Evolutionary conservation across 2,888 invertebrate species (phyloP), one percentile per base, ranked within the genome.

Genomic region (Papilio demoleus): DNA sequence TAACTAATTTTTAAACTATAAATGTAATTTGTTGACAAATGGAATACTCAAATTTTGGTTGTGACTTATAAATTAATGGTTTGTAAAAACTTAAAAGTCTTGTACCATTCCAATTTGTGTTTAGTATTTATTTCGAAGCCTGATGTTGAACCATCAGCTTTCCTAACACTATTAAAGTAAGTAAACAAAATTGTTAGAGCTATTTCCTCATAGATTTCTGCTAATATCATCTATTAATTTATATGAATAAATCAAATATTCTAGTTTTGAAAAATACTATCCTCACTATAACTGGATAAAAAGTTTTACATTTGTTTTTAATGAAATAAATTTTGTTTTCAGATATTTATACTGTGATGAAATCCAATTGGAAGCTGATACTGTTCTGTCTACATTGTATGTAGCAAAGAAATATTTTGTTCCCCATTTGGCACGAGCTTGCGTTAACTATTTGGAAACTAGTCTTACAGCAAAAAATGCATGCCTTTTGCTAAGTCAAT

Each of bases 301-400:
- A n/a, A n/a, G n/a, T n/a, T n/a, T n/a, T n/a, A n/a, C n/a, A n/a
- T n/a, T n/a, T n/a, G n/a, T n/a, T n/a, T n/a, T n/a, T 62, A 36
- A 42, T 14, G 62, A 58, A 47, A 66, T 66, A n/a, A n/a, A 59
- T 45, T 8, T 77, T 34, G 4, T 77, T 93, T 93, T 58, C 91
- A 99, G 98, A 90, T 99, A 98, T 91, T 95, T 99, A 83, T 99
- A 99, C 92, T 98, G 98, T 93, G 99, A 99, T 94, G 98, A 99
- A 93, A 97, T 99, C 75, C 97, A 97, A 83, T 90, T 99, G 79
- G 98, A 98, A 93, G 97, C 98, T 60, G 99, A 99, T 87, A 98
- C 97, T 73, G 98, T 99, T 67, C 90, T 99, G 79, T 97, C 98
- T 72, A 98, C 98, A 14, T 93, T 99, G 50, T 98, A 99, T 88